Evolutionary conservation across 2,888 invertebrate species (phyloP).

Genomic region (Diogma glabrata): DNA sequence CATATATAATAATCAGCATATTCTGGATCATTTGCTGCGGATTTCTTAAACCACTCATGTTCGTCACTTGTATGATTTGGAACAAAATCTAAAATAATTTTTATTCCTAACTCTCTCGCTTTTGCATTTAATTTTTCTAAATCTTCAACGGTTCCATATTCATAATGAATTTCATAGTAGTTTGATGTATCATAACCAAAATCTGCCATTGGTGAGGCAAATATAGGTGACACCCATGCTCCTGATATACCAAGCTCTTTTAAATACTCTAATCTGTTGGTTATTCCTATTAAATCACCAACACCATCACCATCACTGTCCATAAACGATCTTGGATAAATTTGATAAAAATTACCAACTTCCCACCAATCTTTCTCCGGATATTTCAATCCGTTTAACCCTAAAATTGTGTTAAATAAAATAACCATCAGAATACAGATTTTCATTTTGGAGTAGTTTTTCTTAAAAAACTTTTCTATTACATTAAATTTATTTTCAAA

Average conservation of each 20-base stretch:
- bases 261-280: conserved; percentile 48
- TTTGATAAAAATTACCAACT: conserved; percentile 54
- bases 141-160: conserved; percentile 63
- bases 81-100: conserved; percentile 53
- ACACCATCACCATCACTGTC: conserved; percentile 70
- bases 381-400: not conserved
- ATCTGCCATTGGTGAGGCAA: conserved; percentile 71
- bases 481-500: not conserved
- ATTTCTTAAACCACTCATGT: conserved; percentile 52
- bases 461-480: not conserved
- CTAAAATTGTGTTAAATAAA: no score
- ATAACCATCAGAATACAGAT: no score
- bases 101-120: conserved; percentile 45
- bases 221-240: conserved; percentile 78
- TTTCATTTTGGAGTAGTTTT: no score
- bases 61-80: conserved; percentile 43
- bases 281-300: conserved; percentile 51
- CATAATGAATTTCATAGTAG: conserved; percentile 56
- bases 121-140: conserved; percentile 46
- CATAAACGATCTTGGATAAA: conserved; percentile 67
- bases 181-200: conserved; percentile 81
- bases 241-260: conserved; percentile 57
- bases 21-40: conserved; percentile 39
- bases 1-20: conserved; percentile 59
- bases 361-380: conserved; percentile 29